Percentiles rank a stretch among this genome's conserved stretches.
phyloP scores from a whole-genome alignment of 2,888 invertebrate species.

The Melipona bicolor region DNA sequence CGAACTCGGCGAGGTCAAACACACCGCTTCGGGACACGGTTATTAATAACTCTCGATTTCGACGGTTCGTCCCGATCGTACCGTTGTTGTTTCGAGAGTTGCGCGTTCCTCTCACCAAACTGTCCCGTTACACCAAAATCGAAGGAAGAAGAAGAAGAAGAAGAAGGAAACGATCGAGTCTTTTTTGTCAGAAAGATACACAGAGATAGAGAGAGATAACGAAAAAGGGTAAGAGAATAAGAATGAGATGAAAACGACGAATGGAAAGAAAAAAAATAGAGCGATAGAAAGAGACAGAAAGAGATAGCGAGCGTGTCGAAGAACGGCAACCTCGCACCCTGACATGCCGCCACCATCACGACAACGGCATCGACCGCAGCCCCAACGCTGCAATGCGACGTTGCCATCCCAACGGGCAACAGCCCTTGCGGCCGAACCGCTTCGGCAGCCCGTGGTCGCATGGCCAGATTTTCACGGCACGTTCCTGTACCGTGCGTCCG shows the following conservation, averaged over 20 bases:
- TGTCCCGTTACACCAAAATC: not conserved
- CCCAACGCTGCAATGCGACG: constrained; percentile 84
- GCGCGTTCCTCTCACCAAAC: not conserved
- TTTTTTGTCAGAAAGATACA: not conserved
- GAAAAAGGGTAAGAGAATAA: too few species aligned
- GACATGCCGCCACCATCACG: constrained; percentile 71
- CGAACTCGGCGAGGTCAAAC: constrained; percentile 60
- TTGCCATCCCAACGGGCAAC: constrained; percentile 84
- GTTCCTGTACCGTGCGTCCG: constrained; percentile 60
- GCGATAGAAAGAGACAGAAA: constrained; percentile 2
- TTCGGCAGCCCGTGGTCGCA: constrained; percentile 39
- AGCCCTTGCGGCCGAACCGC: constrained; percentile 78
- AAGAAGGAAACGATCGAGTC: not conserved
- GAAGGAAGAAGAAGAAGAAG: not conserved
- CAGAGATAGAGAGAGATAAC: not conserved
- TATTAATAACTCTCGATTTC: constrained; percentile 61
- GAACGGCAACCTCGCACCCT: constrained; percentile 70
- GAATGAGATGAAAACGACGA: not conserved
- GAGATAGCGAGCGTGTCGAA: constrained; percentile 43
- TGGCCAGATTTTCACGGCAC: constrained; percentile 66
- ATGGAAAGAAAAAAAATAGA: not conserved
- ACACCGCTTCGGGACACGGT: constrained; percentile 39
- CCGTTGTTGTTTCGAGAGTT: constrained; percentile 2
- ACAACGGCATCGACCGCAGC: constrained; percentile 83
- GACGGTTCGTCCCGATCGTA: constrained; percentile 32